A percentile compares a stretch with the other conserved stretches of the same genome.
Conservation (phyloP, 2,113 vertebrate genomes). For the Neotoma lepida region DNA sequence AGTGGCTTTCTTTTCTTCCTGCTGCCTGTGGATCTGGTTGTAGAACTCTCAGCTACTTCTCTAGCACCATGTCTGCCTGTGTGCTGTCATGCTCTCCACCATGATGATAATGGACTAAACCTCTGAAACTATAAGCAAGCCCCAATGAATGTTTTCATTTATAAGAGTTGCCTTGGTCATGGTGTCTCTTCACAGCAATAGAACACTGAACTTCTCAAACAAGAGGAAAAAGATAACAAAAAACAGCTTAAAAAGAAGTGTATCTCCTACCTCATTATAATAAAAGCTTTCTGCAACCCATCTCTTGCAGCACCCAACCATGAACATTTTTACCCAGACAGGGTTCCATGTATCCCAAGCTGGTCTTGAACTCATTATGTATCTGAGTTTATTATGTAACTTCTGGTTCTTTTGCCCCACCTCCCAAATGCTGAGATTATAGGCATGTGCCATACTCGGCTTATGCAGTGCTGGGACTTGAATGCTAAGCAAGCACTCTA, state of each 20-base stretch:
- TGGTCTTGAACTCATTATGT: background rate
- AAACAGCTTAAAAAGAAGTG: constrained; percentile 21
- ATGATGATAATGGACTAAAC: background rate
- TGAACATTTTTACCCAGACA: background rate
- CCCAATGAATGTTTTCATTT: background rate
- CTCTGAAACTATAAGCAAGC: background rate
- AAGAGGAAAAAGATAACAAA: constrained; percentile 43
- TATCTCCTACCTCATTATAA: constrained; percentile 20
- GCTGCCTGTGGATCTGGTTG: background rate
- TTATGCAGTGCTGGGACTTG: background rate
- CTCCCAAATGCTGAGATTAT: background rate
- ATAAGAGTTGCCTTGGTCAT: background rate
- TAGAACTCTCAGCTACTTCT: background rate
- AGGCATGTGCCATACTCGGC: background rate
- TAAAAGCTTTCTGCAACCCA: background rate
- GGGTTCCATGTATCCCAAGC: background rate
- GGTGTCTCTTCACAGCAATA: background rate
- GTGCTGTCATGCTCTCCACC: background rate
- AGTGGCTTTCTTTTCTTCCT: background rate
- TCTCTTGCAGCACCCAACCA: background rate
- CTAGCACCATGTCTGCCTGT: background rate
- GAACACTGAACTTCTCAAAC: background rate
- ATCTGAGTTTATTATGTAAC: background rate
- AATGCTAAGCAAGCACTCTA: background rate
- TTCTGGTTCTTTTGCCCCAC: background rate